Evolutionary conservation across 2,797 vertebrate species (phyloP).

Genomic region (Dipus sagitta): DNA sequence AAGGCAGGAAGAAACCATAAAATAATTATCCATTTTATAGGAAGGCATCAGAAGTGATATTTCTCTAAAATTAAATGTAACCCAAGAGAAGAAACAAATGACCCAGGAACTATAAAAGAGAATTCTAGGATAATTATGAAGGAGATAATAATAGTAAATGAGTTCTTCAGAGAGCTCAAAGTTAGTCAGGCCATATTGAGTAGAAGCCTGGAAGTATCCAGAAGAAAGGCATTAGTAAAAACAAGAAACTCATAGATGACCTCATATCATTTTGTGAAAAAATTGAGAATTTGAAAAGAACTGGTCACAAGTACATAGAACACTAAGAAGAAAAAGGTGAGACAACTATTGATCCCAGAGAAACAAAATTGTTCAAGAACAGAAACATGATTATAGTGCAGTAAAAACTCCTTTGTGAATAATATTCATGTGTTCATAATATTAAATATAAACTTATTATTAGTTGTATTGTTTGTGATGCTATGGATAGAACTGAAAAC

Average conservation of each 20-base stretch:
- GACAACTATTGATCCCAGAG: background rate
- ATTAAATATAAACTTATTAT: too few relatives aligned
- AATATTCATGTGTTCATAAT: background rate
- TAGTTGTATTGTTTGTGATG: too few relatives aligned
- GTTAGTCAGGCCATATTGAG: background rate
- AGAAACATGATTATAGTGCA: background rate
- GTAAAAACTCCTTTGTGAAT: background rate
- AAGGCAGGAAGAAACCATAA: background rate
- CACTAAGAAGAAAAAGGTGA: background rate
- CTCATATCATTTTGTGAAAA: background rate
- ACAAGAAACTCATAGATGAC: background rate
- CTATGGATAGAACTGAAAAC: too few relatives aligned
- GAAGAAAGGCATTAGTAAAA: background rate
- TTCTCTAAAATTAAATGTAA: too few relatives aligned
- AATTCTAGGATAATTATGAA: background rate
- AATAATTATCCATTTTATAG: background rate
- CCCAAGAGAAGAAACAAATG: background rate
- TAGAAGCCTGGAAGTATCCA: background rate
- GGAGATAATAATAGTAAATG: background rate
- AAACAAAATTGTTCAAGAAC: background rate
- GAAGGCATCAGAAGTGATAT: background rate
- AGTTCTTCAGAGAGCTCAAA: background rate
- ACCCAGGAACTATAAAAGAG: background rate
- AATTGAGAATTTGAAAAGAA: background rate
- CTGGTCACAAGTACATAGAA: background rate